A percentile compares a stretch with the other conserved stretches of the same genome.
Evolutionary conservation across 2,113 vertebrate genomes (phyloP).

Genomic region (Alces alces): DNA sequence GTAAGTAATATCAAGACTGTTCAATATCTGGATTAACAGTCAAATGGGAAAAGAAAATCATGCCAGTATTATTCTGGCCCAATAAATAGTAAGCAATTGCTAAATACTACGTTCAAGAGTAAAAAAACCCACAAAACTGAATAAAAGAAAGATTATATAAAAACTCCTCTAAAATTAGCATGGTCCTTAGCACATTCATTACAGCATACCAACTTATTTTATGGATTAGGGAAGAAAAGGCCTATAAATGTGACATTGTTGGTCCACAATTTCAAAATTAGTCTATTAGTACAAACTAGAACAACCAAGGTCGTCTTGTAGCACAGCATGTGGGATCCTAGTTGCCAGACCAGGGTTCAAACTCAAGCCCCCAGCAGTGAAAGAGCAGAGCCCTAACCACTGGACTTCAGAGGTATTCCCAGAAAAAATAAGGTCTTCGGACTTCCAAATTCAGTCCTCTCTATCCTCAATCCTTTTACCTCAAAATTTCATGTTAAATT

Average conservation of each 20-base stretch:
- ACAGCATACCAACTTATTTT: background rate
- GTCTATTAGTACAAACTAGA: background rate
- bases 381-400: background rate
- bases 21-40: background rate
- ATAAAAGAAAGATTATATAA: background rate
- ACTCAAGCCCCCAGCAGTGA: background rate
- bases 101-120: background rate
- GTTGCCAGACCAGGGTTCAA: background rate
- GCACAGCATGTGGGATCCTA: background rate
- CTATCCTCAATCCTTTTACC: background rate
- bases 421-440: background rate
- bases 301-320: background rate
- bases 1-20: background rate
- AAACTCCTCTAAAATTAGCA: background rate
- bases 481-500: background rate
- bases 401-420: background rate
- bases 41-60: background rate
- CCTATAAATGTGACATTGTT: background rate
- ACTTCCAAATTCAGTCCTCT: background rate
- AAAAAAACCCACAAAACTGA: background rate
- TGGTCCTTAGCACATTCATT: background rate
- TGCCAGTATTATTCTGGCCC: background rate
- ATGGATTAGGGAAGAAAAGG: background rate
- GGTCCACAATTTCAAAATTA: background rate
- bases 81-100: background rate